Evolutionary conservation across 2,888 invertebrate species (phyloP).

Genomic region (Lysandra coridon): DNA sequence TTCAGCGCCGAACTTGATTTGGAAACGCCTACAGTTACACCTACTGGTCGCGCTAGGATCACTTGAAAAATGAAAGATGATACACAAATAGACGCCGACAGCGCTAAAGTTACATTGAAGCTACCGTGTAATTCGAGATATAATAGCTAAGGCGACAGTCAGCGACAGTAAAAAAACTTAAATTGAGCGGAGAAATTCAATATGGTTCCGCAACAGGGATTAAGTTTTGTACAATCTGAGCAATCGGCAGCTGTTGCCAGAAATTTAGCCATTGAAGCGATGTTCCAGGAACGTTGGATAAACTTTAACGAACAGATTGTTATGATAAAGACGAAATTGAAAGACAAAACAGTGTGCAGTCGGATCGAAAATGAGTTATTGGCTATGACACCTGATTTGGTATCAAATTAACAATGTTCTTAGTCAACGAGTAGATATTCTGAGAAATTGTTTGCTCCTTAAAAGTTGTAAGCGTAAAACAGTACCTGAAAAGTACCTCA

Average conservation of each 20-base stretch:
- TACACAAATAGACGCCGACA: slow-evolving; percentile 27
- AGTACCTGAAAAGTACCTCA: too few species aligned
- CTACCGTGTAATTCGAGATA: slow-evolving; percentile 77
- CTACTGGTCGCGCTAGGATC: slow-evolving; percentile 44
- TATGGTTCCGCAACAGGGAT: slow-evolving; percentile 70
- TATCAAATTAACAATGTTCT: not conserved
- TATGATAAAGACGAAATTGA: slow-evolving; percentile 44
- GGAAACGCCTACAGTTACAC: slow-evolving; percentile 61
- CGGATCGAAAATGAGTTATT: slow-evolving; percentile 39
- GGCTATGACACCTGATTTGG: slow-evolving; percentile 15
- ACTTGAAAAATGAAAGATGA: slow-evolving; percentile 48
- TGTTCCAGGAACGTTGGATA: slow-evolving; percentile 54
- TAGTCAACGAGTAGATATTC: not conserved
- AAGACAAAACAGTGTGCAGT: slow-evolving; percentile 31
- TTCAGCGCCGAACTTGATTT: slow-evolving; percentile 53
- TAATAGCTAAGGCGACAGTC: slow-evolving; percentile 69
- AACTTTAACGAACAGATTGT: slow-evolving; percentile 51
- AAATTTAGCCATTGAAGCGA: slow-evolving; percentile 64
- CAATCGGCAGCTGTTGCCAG: slow-evolving; percentile 72
- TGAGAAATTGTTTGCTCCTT: too few species aligned
- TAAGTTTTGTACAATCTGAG: slow-evolving; percentile 76
- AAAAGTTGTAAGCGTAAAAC: too few species aligned
- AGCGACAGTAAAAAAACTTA: slow-evolving; percentile 64
- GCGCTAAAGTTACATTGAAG: slow-evolving; percentile 60
- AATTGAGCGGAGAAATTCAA: slow-evolving; percentile 75